These are phyloP conservation scores for Yasuhikotakia modesta DNA, from an alignment of 2,797 vertebrate species.

Conservation along the genomic window DNA sequence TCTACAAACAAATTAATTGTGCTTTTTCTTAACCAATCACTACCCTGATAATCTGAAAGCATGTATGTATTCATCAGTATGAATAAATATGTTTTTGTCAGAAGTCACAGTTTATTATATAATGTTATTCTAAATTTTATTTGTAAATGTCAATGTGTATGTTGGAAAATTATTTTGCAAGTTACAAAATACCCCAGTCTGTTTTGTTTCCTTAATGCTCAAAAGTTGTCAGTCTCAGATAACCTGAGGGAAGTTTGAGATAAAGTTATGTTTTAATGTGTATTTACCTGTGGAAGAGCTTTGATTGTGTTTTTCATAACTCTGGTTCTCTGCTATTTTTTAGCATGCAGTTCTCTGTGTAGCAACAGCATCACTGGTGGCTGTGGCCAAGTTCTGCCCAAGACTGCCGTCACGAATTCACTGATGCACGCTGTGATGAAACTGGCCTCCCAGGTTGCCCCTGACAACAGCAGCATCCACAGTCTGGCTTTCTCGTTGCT, in stretches of 20 bases:
- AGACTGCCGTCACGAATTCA: conserved; percentile 74
- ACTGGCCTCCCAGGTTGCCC: conserved; percentile 80
- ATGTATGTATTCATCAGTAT: background rate
- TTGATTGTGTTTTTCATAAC: background rate
- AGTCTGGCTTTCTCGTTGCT: conserved; percentile 85
- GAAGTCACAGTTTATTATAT: background rate
- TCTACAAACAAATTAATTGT: background rate
- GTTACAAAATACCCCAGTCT: background rate
- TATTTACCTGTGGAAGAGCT: background rate
- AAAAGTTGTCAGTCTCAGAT: no score
- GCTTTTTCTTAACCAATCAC: background rate
- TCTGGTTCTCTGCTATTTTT: no score
- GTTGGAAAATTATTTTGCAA: no score
- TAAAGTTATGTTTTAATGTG: background rate
- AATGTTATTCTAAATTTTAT: background rate
- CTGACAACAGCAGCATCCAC: conserved; percentile 79
- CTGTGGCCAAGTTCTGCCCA: conserved; percentile 64
- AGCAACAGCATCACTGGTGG: conserved; percentile 66
- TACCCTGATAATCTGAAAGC: background rate
- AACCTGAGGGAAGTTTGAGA: no score
- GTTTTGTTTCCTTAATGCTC: background rate
- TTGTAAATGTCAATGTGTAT: no score
- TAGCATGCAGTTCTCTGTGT: conserved; percentile 90
- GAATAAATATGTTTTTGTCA: background rate
- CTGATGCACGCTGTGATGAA: conserved; percentile 88